A percentile compares a stretch with the other conserved stretches of the same genome.
Evolutionary conservation across 2,888 invertebrate genomes (phyloP).

Genomic region (Dichetophora obliterata): DNA sequence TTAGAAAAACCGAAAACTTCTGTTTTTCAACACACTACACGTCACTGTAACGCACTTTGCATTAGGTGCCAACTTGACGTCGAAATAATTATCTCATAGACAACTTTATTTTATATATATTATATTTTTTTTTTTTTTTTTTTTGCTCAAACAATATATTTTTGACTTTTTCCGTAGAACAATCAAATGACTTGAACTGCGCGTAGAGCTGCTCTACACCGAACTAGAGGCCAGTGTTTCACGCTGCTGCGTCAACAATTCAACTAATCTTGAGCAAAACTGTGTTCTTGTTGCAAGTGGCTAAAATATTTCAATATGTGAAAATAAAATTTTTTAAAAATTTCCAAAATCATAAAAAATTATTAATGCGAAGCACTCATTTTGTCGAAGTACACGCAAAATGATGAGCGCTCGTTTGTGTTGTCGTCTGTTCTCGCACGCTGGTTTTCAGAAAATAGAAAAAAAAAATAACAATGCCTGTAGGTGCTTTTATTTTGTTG

Average conservation of each 20-base stretch:
- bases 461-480: neutral
- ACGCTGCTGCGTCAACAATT: conserved; percentile 12
- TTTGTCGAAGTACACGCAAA: neutral
- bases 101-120: neutral
- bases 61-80: neutral
- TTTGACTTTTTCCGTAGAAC: neutral
- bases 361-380: neutral
- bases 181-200: neutral
- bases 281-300: neutral
- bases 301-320: neutral
- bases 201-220: too few species aligned
- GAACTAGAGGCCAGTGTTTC: neutral
- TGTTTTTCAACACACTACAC: too few species aligned
- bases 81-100: neutral
- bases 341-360: conserved; percentile 1
- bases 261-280: conserved; percentile 7
- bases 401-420: too few species aligned
- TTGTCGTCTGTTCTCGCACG: too few species aligned
- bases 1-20: too few species aligned
- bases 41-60: too few species aligned
- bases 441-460: too few species aligned
- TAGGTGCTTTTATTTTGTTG: neutral
- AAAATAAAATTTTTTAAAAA: neutral
- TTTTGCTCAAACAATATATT: neutral
- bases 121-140: neutral